Base-by-base conservation (phyloP, 35 echinoderm and acorn worm species). In the Antedon bifida region DNA sequence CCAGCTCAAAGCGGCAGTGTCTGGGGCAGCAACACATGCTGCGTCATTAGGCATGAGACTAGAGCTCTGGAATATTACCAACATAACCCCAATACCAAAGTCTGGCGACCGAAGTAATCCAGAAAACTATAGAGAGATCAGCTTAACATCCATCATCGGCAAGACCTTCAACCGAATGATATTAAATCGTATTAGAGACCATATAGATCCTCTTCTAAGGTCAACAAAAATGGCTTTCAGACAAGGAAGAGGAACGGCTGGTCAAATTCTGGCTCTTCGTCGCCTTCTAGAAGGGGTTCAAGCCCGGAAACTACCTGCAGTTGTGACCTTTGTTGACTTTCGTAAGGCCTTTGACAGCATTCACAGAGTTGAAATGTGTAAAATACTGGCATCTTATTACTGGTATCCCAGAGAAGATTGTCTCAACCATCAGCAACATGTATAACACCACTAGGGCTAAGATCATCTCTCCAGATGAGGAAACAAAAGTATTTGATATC, bases 251-350 rank as follows among this genome's bases (percentile, higher is more conserved):
- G 1, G 17, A 23, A 79, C n/a, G 14, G 35, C 4, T 1, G 17
- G 17, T 3, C 77, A 79, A 32, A 79, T 79, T 21, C 77, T 79
- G 1, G 77, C 77, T 31, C 77, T 79, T n/a, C n/a, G n/a, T n/a
- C n/a, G n/a, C n/a, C n/a, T n/a, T n/a, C n/a, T 21, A 79, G 31
- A 34, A 79, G 77, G 21, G 35, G 31, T n/a, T n/a, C n/a, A 31
- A 34, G 17, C 5, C 7, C 17, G 32, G 77, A 34, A 42, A 42
- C 38, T 7, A 14, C 38, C 4, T 4, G 38, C 38, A 4, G 38
- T 42, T 7, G 4, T 42, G 14, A 14, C 14, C 4, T 42, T 42
- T 42, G 14, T 42, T 14, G 38, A 42, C 4, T 42, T 42, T 14
- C 4, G 38, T 7, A 42, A 42, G 38, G 38, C 38, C 4, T 42